These are phyloP conservation scores for Styela clava DNA, from an alignment of 23 tunicate genomes.

Conservation along the genomic window DNA sequence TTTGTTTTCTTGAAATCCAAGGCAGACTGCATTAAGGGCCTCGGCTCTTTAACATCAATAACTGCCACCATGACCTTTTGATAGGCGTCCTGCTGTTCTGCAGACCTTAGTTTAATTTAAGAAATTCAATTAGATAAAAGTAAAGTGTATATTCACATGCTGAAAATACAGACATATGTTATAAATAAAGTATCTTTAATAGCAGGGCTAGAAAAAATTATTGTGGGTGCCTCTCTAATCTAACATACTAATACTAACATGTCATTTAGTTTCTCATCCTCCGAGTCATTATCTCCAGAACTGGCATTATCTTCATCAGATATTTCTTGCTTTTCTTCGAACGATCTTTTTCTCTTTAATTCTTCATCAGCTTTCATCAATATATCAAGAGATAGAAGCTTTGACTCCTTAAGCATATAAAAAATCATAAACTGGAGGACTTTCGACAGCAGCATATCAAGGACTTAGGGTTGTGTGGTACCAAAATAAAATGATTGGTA, in stretches of 20 bases:
- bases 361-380: slow-evolving; percentile 33
- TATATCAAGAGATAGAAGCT: slow-evolving; percentile 34
- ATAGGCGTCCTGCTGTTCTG: not conserved
- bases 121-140: not conserved
- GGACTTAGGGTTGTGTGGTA: no score
- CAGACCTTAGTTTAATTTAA: no score
- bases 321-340: slow-evolving; percentile 9
- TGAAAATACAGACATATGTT: no score
- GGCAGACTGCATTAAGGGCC: not conserved
- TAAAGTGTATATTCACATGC: no score
- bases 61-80: slow-evolving; percentile 9
- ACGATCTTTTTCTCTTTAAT: not conserved
- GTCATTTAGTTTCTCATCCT: no score
- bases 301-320: not conserved
- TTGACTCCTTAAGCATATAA: slow-evolving; percentile 29
- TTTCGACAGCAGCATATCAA: no score
- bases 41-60: not conserved
- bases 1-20: slow-evolving; percentile 21
- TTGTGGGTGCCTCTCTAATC: no score
- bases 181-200: no score
- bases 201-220: no score
- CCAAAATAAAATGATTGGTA: not conserved
- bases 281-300: slow-evolving; percentile 7
- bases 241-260: no score
- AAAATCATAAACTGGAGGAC: not conserved